A percentile compares a stretch with the other conserved stretches of the same genome.
Conservation (phyloP, 2,113 vertebrate genomes). For the Pycnonotus jocosus region DNA sequence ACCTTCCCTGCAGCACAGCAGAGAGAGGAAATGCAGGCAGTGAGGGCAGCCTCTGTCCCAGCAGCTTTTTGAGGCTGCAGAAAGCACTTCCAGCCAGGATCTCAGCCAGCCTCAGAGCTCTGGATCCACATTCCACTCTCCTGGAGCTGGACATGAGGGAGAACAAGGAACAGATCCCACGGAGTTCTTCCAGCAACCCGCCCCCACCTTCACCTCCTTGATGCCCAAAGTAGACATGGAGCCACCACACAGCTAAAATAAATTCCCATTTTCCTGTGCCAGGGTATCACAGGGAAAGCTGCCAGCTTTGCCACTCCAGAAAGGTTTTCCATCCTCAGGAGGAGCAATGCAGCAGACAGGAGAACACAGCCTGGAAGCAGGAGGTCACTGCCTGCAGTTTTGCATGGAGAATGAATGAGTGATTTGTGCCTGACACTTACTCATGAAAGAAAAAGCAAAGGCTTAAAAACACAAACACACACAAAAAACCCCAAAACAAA, state of each 20-base stretch:
- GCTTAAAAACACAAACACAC: neutral
- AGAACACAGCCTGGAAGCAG: neutral
- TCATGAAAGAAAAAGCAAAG: neutral
- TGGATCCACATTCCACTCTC: neutral
- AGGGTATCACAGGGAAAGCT: neutral
- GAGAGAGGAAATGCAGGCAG: accelerated
- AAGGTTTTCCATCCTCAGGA: neutral
- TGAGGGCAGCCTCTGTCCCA: neutral
- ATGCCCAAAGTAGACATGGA: neutral
- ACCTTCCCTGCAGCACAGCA: neutral
- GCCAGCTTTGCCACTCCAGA: neutral
- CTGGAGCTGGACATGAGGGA: neutral
- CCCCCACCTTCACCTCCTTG: neutral
- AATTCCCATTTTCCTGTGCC: neutral
- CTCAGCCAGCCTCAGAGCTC: neutral
- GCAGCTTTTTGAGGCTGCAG: neutral
- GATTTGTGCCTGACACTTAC: neutral
- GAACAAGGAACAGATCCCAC: neutral
- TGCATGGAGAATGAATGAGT: neutral
- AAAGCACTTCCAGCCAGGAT: neutral
- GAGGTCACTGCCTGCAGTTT: neutral
- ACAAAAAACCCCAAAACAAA: no score
- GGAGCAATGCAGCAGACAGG: accelerated
- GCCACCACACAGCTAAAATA: neutral
- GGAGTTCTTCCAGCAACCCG: neutral